These are phyloP conservation scores for Margaritifera margaritifera DNA, from an alignment of 2,888 invertebrate genomes.

Conservation along the genomic window DNA sequence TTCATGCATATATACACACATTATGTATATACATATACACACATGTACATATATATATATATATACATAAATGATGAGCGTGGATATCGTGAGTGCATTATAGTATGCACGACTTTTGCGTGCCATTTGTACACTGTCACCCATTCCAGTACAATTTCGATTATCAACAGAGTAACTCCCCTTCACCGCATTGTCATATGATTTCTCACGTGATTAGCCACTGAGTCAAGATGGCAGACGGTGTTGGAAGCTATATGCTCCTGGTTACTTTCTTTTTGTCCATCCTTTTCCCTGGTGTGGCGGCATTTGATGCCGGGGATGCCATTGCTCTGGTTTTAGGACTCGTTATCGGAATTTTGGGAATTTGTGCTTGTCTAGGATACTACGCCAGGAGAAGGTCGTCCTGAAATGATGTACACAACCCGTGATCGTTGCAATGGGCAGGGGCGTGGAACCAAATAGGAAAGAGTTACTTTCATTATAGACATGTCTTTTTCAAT, in stretches of 20 bases:
- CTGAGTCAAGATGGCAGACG: conserved; percentile 56
- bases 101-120: too few species aligned
- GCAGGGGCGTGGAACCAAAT: too few species aligned
- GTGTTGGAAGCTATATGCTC: conserved; percentile 20
- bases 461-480: too few species aligned
- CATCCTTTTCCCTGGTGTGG: conserved; percentile 60
- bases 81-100: too few species aligned
- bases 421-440: conserved; percentile 1
- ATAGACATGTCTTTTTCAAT: too few species aligned
- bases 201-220: conserved; percentile 43
- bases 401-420: conserved; percentile 2
- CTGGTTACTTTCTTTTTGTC: conserved; percentile 49
- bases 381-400: conserved; percentile 70
- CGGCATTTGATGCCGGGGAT: conserved; percentile 72
- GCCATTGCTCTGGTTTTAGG: conserved; percentile 72
- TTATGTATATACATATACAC: too few species aligned
- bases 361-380: conserved; percentile 73
- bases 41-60: too few species aligned
- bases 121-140: too few species aligned
- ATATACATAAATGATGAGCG: too few species aligned
- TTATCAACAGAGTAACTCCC: not conserved
- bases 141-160: too few species aligned
- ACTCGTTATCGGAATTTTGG: conserved; percentile 70
- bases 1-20: too few species aligned
- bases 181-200: conserved; percentile 29